A percentile compares a stretch with the other conserved stretches of the same genome.
These are phyloP conservation scores for Rhynchotus rufescens DNA, from an alignment of 2,797 vertebrate genomes.

Conservation along the genomic window DNA sequence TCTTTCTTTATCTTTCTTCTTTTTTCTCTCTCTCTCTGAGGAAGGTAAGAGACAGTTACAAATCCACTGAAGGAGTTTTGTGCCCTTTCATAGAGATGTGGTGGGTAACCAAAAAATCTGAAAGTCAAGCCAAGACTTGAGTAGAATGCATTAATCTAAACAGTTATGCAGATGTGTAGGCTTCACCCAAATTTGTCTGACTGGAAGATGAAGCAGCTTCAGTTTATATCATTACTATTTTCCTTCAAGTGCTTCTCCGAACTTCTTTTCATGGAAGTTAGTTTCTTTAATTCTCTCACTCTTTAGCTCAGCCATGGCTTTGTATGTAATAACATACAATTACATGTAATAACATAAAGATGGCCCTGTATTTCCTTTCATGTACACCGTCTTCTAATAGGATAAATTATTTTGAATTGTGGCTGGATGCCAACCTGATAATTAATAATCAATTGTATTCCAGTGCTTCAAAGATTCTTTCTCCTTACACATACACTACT, in stretches of 20 bases:
- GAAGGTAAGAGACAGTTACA: background rate
- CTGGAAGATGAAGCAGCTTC: conserved; percentile 15
- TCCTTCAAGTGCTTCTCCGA: conserved; percentile 16
- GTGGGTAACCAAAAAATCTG: background rate
- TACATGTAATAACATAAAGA: background rate
- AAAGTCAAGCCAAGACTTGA: conserved; percentile 27
- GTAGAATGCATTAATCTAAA: background rate
- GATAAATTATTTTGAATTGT: conserved; percentile 20
- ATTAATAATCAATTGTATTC: background rate
- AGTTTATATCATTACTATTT: background rate
- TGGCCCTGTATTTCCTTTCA: background rate
- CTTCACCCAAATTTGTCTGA: background rate
- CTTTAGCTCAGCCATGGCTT: background rate
- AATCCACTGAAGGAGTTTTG: background rate
- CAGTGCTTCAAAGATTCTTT: background rate
- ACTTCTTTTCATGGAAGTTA: background rate
- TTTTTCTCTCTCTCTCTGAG: background rate
- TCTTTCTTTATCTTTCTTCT: background rate
- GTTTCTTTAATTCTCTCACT: background rate
- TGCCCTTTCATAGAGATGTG: background rate
- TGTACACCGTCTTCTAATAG: background rate
- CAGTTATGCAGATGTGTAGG: conserved; percentile 4
- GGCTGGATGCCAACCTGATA: background rate
- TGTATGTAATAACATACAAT: background rate
- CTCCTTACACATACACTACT: accelerated